Conservation (phyloP, 2,113 vertebrate genomes). For the Microtus oregoni region DNA sequence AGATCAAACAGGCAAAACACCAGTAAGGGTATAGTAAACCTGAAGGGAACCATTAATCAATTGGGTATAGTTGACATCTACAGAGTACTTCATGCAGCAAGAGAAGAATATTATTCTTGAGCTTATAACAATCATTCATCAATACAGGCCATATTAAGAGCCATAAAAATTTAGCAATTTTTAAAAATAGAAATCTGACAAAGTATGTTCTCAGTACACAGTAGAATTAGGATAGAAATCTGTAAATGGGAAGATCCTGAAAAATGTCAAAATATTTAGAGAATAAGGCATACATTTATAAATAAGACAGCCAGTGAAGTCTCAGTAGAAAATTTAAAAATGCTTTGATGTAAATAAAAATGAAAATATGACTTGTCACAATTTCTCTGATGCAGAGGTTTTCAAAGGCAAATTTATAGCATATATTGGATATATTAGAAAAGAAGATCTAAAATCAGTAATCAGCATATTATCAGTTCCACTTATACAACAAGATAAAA, state of each 20-base stretch:
- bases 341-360: not conserved
- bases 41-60: constrained; percentile 46
- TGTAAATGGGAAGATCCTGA: not conserved
- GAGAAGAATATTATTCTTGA: constrained; percentile 37
- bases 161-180: not conserved
- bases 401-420: constrained; percentile 20
- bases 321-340: constrained; percentile 3
- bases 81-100: constrained; percentile 19
- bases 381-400: not conserved
- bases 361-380: not conserved
- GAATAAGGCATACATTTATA: constrained; percentile 35
- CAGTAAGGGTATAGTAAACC: constrained; percentile 7
- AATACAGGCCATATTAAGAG: not conserved
- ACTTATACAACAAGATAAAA: constrained; percentile 25
- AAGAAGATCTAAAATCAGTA: constrained; percentile 5
- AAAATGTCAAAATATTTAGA: constrained; percentile 18
- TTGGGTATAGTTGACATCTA: constrained; percentile 47
- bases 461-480: not conserved
- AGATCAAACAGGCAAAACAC: constrained; percentile 48
- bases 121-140: not conserved
- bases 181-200: constrained; percentile 4
- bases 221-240: constrained; percentile 23
- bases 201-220: not conserved
- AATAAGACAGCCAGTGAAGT: constrained; percentile 21
- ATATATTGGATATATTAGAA: constrained; percentile 3